phyloP scores from a whole-genome alignment of 2,888 invertebrate species.

The Druceiella hillmani region DNA sequence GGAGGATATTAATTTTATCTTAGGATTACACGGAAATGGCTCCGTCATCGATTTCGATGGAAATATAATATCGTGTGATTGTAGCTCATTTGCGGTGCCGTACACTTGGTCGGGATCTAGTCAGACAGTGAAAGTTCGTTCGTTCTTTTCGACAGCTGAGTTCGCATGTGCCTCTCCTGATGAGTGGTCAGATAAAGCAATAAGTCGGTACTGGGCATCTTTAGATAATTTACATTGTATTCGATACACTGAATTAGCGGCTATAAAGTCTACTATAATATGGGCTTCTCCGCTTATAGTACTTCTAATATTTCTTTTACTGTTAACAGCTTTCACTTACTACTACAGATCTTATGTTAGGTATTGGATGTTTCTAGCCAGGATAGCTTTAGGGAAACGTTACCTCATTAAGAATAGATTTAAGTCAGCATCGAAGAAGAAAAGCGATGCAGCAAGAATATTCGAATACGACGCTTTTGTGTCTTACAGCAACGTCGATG shows the following conservation, averaged over 20 bases:
- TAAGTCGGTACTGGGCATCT: constrained; percentile 39
- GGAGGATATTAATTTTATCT: constrained; percentile 45
- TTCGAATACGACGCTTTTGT: constrained; percentile 57
- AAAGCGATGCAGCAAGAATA: constrained; percentile 25
- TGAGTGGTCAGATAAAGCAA: constrained; percentile 40
- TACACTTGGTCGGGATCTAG: constrained; percentile 41
- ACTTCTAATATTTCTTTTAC: constrained; percentile 32
- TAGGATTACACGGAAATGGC: constrained; percentile 32
- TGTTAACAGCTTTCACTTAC: constrained; percentile 31
- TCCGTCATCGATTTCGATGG: constrained; percentile 39
- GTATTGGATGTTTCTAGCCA: constrained; percentile 53
- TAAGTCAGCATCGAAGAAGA: constrained; percentile 26
- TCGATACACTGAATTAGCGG: constrained; percentile 40
- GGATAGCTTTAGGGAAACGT: constrained; percentile 45
- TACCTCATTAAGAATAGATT: constrained; percentile 26
- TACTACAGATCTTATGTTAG: constrained; percentile 47
- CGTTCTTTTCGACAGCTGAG: constrained; percentile 35
- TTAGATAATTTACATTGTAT: constrained; percentile 37
- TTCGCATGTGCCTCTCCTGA: constrained; percentile 44
- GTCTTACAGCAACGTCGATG: constrained; percentile 56
- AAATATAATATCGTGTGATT: constrained; percentile 54
- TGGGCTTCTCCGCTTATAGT: constrained; percentile 41
- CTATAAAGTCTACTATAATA: constrained; percentile 35
- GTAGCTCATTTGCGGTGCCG: constrained; percentile 40
- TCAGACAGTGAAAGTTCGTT: constrained; percentile 32